phyloP scores from a whole-genome alignment of 1,140 invertebrate genomes.

The Neelides sp. region DNA sequence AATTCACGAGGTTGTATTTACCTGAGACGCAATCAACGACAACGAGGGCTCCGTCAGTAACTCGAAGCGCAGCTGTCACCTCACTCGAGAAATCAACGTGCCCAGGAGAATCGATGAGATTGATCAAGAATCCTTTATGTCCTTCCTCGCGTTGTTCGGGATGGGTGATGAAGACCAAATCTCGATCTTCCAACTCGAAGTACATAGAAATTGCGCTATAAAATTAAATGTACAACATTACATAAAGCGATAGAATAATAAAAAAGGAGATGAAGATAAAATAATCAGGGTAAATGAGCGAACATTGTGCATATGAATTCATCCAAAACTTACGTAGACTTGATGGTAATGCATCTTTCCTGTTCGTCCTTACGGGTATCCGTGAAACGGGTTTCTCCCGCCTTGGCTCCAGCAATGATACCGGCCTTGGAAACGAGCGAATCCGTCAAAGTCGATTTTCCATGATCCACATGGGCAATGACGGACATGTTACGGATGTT shows the following conservation, averaged over 20 bases:
- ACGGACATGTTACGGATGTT: conserved; percentile 99
- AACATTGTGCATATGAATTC: neutral
- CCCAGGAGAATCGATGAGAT: conserved; percentile 96
- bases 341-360: conserved; percentile 99
- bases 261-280: conserved; percentile 2
- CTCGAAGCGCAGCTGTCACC: conserved; percentile 95
- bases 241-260: conserved; percentile 8
- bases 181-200: conserved; percentile 88
- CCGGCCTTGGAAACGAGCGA: conserved; percentile 98
- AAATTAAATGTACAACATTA: conserved; percentile 28
- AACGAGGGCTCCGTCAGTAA: conserved; percentile 96
- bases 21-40: conserved; percentile 99
- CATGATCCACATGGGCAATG: conserved; percentile 99
- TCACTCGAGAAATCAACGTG: conserved; percentile 99
- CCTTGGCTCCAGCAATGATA: conserved; percentile 96
- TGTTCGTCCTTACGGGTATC: conserved; percentile 99
- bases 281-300: conserved; percentile 1
- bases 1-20: conserved; percentile 36
- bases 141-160: conserved; percentile 76
- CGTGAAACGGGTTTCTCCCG: conserved; percentile 97
- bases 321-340: conserved; percentile 78
- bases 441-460: conserved; percentile 98
- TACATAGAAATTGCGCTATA: conserved; percentile 92
- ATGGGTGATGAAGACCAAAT: conserved; percentile 76
- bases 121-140: conserved; percentile 94